Conservation (phyloP, 2,113 vertebrate species). For the Diphyllodes magnificus region DNA sequence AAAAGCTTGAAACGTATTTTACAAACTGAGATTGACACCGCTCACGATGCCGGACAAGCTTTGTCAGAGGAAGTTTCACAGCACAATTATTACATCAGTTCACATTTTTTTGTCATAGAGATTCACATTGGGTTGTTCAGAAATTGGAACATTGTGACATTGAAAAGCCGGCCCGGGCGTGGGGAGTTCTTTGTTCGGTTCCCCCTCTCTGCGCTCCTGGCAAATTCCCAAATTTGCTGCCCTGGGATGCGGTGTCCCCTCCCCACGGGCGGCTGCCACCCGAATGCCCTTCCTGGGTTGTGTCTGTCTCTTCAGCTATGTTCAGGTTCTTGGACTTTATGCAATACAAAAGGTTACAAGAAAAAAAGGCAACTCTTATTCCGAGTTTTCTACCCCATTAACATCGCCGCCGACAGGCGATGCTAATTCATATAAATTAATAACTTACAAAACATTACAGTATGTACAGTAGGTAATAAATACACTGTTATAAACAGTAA, state of each 20-base stretch:
- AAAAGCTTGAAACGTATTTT: slow-evolving; percentile 84
- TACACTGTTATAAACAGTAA: slow-evolving; percentile 99
- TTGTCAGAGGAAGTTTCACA: slow-evolving; percentile 89
- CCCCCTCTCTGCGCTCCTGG: background rate
- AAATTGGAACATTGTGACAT: slow-evolving; percentile 72
- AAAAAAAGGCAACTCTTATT: slow-evolving; percentile 83
- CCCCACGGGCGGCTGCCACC: background rate
- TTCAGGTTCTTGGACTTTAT: slow-evolving; percentile 70
- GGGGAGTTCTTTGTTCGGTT: background rate
- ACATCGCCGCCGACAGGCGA: slow-evolving; percentile 89
- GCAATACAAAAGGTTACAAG: slow-evolving; percentile 79
- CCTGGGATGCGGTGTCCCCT: background rate
- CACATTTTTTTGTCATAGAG: slow-evolving; percentile 75
- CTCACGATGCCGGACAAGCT: slow-evolving; percentile 84
- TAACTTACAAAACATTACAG: slow-evolving; percentile 98
- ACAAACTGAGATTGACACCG: slow-evolving; percentile 85
- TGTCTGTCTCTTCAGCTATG: slow-evolving; percentile 73
- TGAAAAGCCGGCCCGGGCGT: background rate
- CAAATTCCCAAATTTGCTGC: background rate
- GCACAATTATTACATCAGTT: slow-evolving; percentile 88
- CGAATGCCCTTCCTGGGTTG: slow-evolving; percentile 57
- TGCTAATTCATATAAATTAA: slow-evolving; percentile 99
- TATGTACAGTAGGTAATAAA: slow-evolving; percentile 99
- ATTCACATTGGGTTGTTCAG: slow-evolving; percentile 81
- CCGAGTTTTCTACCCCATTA: slow-evolving; percentile 90